Conservation (phyloP, 2,113 vertebrate genomes). For the Alligator sinensis region DNA sequence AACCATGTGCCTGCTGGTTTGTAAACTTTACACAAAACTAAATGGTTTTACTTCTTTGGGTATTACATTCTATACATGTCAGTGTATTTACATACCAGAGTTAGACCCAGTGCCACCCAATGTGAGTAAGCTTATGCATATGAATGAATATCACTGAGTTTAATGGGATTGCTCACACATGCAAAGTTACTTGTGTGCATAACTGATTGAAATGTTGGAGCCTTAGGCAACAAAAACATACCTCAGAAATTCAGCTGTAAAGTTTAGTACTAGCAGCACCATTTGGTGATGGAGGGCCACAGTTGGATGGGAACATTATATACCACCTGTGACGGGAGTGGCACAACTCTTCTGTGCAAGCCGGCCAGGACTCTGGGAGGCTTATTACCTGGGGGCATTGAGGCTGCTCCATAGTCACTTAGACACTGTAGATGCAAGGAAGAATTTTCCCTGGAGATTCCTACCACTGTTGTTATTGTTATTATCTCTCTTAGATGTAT, state of each 20-base stretch:
- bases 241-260: not conserved
- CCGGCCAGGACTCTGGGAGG: fast-evolving
- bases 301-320: not conserved
- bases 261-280: not conserved
- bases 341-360: not conserved
- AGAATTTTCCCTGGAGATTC: too few relatives aligned
- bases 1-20: not conserved
- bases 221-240: not conserved
- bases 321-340: not conserved
- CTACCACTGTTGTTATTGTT: too few relatives aligned
- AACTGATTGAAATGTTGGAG: not conserved
- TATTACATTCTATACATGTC: not conserved
- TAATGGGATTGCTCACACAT: not conserved
- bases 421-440: too few relatives aligned
- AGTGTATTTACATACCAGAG: not conserved
- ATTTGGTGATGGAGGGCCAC: not conserved
- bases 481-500: too few relatives aligned
- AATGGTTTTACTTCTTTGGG: not conserved
- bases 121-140: not conserved
- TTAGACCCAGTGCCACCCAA: not conserved
- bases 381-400: too few relatives aligned
- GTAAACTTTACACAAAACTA: not conserved
- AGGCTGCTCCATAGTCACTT: not conserved
- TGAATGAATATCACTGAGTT: not conserved
- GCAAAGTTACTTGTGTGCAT: not conserved